Evolutionary conservation across 2,113 vertebrate species (phyloP).

Genomic region (Podarcis muralis): DNA sequence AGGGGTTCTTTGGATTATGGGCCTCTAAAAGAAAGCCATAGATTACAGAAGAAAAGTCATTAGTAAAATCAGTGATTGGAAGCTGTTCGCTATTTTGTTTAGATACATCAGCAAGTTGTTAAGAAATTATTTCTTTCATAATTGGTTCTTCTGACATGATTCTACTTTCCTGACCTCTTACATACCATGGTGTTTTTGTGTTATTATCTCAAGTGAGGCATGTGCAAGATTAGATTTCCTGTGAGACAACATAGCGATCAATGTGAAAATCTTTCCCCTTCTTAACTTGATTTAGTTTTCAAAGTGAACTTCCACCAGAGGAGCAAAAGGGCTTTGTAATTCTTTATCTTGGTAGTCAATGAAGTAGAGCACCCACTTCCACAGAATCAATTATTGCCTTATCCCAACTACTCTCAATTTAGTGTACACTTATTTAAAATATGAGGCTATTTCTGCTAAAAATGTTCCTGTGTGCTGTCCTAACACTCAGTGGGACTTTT

Average conservation of each 20-base stretch:
- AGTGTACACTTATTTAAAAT: background rate
- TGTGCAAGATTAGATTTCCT: background rate
- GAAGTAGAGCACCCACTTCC: conserved; percentile 13
- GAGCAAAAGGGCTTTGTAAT: conserved; percentile 38
- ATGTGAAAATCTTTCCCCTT: conserved; percentile 26
- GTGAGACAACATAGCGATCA: conserved; percentile 49
- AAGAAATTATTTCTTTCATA: background rate
- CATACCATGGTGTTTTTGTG: background rate
- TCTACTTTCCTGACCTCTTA: background rate
- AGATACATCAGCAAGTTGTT: background rate
- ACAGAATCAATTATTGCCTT: conserved; percentile 47
- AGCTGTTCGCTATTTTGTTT: background rate
- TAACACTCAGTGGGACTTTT: conserved; percentile 36
- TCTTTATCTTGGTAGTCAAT: conserved; percentile 48
- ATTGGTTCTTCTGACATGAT: background rate
- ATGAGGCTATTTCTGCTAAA: conserved; percentile 26
- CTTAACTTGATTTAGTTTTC: conserved; percentile 60
- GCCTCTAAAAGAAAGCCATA: background rate
- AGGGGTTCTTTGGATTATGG: background rate
- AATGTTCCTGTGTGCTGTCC: conserved; percentile 7
- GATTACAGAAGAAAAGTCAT: background rate
- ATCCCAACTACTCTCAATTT: background rate
- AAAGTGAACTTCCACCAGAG: conserved; percentile 9
- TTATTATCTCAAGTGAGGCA: background rate
- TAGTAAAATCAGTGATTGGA: background rate